Base-by-base conservation (phyloP, 2,113 vertebrate species). In the Trochalopteron elliotii region DNA sequence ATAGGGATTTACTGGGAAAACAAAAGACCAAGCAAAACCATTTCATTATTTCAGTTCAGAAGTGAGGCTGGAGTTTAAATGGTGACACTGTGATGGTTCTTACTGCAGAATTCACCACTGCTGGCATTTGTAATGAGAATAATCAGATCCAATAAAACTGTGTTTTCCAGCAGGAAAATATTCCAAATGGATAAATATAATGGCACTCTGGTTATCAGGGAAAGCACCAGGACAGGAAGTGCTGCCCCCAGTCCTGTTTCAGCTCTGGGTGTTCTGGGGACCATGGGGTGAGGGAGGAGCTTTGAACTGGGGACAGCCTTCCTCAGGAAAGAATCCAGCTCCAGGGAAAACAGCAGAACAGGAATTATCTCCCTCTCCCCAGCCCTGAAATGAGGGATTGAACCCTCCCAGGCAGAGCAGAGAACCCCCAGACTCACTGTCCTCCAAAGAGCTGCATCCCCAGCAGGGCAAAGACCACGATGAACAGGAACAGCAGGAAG, bases 361-460 rank as follows among this genome's bases (percentile, higher is more conserved):
- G 45, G 53, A 78, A 42, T 9, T 30, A 11, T 28, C 42, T 21
- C 63, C 57, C 42, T 45, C 0, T 10, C 27, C 31, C 50, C 35
- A 65, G 67, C 49, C 22, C 59, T 12, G 27, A 9, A 27, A 35
- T 30, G 9, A 25, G 31, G 2, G 3, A 22, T 3, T 21, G 24
- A 57, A 22, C 5, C 5, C 4, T 52, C 16, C 5, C 24, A 83
- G n/a, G 57, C 12, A 72, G 9, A 21, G 33, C 16, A 47, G 30
- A 1, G 12, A 31, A 20, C 27, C 12, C 47, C 17, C 16, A 18
- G 24, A 99, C 99, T 99, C 90, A 99, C 99, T 99, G 99, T 89
- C 99, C 99, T 65, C 99, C 99, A 20, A 99, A 99, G 61, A 99
- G 99, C 97, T 99, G 99, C 99, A 99, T 99, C 78, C 99, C 99